A percentile compares a stretch with the other conserved stretches of the same genome.
These are phyloP conservation scores for Parochlus steinenii DNA, from an alignment of 2,888 invertebrate genomes.

Conservation along the genomic window DNA sequence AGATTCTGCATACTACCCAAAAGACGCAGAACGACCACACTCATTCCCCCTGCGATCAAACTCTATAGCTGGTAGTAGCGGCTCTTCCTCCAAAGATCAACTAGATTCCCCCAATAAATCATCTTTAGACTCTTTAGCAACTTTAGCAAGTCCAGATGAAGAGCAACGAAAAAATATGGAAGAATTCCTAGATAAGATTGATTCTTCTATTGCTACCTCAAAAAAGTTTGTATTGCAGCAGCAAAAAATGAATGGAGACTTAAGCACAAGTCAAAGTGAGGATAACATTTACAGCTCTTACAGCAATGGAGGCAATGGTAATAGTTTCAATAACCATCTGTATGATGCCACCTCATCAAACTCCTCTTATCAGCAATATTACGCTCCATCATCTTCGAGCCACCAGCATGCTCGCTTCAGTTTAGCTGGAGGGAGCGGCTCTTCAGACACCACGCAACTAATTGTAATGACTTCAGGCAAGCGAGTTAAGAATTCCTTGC, in stretches of 20 bases:
- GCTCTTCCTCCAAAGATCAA: conserved; percentile 17
- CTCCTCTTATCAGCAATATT: conserved; percentile 15
- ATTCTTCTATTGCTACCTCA: conserved; percentile 66
- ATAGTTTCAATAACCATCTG: conserved; percentile 10
- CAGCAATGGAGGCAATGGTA: no score
- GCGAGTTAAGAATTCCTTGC: conserved; percentile 61
- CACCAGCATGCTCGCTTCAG: conserved; percentile 20
- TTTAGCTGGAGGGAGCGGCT: conserved; percentile 36
- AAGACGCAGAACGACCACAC: conserved; percentile 31
- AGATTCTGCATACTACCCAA: conserved; percentile 43
- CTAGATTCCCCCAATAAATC: conserved; percentile 11
- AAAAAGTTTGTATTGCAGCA: conserved; percentile 49
- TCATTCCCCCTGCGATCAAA: conserved; percentile 8
- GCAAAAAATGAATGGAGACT: conserved; percentile 48
- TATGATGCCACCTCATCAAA: conserved; percentile 25
- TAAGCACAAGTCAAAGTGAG: conserved; percentile 60
- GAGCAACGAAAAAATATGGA: conserved; percentile 60
- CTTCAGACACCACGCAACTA: conserved; percentile 28
- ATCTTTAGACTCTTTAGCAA: conserved; percentile 33
- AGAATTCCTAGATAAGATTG: conserved; percentile 68
- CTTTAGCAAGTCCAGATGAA: conserved; percentile 47
- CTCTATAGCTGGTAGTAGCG: conserved; percentile 5
- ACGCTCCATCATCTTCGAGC: conserved; percentile 21
- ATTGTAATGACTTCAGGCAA: conserved; percentile 61
- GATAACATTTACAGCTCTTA: conserved; percentile 5